Conservation (phyloP, 2,888 invertebrate species). For the Bembecia ichneumoniformis region DNA sequence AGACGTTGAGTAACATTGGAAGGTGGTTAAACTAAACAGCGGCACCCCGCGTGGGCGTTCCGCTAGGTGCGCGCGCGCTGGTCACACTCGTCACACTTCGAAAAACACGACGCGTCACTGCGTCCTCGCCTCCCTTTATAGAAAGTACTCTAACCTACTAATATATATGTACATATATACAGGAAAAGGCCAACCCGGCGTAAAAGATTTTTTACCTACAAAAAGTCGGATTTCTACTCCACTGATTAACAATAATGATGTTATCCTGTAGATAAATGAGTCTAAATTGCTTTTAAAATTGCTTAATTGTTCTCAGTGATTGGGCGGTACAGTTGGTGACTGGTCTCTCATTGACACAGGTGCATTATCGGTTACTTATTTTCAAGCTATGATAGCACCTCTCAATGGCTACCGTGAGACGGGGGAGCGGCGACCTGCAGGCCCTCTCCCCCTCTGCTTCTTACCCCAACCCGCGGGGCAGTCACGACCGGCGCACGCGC, state of each 20-base stretch:
- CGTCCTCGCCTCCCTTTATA: slow-evolving; percentile 20
- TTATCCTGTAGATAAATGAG: slow-evolving; percentile 5
- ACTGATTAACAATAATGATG: slow-evolving; percentile 13
- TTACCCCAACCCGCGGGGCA: slow-evolving; percentile 16
- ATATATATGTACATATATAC: background rate
- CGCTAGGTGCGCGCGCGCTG: slow-evolving; percentile 29
- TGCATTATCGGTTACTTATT: slow-evolving; percentile 43
- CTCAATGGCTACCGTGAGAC: slow-evolving; percentile 32
- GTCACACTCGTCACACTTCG: slow-evolving; percentile 18
- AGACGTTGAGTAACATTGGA: background rate
- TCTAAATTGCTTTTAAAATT: slow-evolving; percentile 2
- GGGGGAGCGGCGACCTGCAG: slow-evolving; percentile 35
- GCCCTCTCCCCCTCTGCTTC: slow-evolving; percentile 26
- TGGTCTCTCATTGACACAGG: slow-evolving; percentile 29
- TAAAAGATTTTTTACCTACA: slow-evolving; percentile 17
- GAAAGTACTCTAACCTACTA: slow-evolving; percentile 3
- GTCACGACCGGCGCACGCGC: slow-evolving; percentile 55
- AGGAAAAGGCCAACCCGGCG: slow-evolving; percentile 4
- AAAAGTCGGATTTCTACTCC: slow-evolving; percentile 25
- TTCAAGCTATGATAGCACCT: slow-evolving; percentile 35
- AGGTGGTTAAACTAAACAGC: slow-evolving; percentile 9
- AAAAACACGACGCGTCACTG: slow-evolving; percentile 36
- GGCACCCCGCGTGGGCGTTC: slow-evolving; percentile 43
- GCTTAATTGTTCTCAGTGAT: too few species aligned
- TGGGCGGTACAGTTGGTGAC: too few species aligned